phyloP scores from a whole-genome alignment of 2,113 vertebrate species.

The Mesitornis unicolor region DNA sequence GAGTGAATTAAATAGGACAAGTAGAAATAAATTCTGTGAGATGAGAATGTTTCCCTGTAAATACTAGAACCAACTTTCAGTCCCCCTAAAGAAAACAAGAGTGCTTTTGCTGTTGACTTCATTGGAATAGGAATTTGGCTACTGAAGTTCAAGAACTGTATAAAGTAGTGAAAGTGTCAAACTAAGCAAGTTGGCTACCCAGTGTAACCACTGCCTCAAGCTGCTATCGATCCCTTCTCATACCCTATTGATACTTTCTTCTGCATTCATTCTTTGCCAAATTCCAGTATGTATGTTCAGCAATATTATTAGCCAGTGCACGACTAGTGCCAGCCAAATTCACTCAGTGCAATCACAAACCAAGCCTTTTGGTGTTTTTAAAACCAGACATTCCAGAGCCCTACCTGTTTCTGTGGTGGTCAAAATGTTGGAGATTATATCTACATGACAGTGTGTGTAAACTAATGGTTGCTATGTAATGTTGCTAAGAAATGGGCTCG shows the following conservation, averaged over 20 bases:
- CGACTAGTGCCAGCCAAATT: neutral
- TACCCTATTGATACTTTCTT: neutral
- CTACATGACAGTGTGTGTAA: neutral
- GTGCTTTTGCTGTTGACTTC: neutral
- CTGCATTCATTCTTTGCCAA: neutral
- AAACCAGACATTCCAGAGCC: neutral
- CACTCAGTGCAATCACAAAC: neutral
- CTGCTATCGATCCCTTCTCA: neutral
- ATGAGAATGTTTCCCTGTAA: constrained; percentile 38
- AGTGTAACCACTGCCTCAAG: neutral
- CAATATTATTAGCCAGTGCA: neutral
- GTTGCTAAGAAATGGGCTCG: neutral
- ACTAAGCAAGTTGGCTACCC: neutral
- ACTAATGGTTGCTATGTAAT: neutral
- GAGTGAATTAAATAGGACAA: neutral
- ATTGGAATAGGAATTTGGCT: neutral
- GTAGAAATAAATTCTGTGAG: constrained; percentile 25
- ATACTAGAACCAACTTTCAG: neutral
- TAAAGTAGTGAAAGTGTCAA: neutral
- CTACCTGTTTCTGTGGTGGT: neutral
- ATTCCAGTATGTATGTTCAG: neutral
- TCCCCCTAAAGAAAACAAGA: neutral
- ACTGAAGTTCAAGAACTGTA: neutral
- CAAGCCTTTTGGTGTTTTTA: neutral
- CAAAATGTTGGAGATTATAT: neutral